A percentile compares a stretch with the other conserved stretches of the same genome.
phyloP scores from a whole-genome alignment of 2,888 invertebrate genomes.

The Seladonia tumulorum region DNA sequence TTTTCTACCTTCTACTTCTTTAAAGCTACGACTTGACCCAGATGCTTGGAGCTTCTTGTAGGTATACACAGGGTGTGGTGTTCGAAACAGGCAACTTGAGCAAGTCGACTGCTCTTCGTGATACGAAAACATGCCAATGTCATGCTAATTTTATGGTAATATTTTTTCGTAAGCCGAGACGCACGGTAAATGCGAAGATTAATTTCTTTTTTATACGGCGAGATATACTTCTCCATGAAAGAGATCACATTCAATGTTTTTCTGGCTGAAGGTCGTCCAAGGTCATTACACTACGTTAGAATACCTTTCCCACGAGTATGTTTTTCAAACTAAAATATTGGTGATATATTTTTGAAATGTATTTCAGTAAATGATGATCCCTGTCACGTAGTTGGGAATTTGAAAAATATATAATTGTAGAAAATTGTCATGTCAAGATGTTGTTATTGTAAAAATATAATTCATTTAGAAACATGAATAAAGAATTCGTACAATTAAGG shows the following conservation, averaged over 20 bases:
- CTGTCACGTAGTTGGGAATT: neutral
- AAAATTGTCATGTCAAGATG: neutral
- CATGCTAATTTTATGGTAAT: neutral
- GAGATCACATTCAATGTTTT: neutral
- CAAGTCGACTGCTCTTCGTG: neutral
- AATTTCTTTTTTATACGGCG: neutral
- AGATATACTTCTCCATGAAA: neutral
- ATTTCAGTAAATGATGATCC: too few relatives aligned
- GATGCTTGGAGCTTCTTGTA: neutral
- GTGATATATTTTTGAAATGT: neutral
- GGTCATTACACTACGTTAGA: neutral
- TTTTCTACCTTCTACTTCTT: neutral
- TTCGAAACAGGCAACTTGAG: neutral
- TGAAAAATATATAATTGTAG: neutral
- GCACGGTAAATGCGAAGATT: neutral
- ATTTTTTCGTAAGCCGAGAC: neutral
- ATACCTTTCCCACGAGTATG: neutral
- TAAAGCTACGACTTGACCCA: slow-evolving; percentile 5
- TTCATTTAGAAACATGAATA: neutral
- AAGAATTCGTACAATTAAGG: neutral
- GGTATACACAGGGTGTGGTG: neutral
- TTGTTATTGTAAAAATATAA: neutral
- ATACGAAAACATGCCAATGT: neutral
- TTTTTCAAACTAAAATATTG: neutral
- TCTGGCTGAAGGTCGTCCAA: neutral